These are phyloP conservation scores for Onychorhynchus coronatus DNA, from an alignment of 2,113 vertebrate species.

Conservation along the genomic window DNA sequence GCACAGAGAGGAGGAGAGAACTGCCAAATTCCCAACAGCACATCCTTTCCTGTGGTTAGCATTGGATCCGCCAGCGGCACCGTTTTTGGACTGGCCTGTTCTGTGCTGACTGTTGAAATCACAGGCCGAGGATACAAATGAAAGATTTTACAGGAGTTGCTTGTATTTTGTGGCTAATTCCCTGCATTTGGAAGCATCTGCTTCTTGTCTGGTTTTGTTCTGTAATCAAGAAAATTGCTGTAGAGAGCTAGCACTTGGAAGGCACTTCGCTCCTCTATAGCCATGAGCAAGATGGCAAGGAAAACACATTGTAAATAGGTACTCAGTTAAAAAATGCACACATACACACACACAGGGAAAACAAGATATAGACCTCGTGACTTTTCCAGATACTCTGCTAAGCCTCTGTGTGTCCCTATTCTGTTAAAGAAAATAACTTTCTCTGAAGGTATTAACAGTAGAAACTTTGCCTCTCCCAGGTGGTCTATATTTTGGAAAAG, in stretches of 20 bases:
- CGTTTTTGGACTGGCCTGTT: slow-evolving; percentile 37
- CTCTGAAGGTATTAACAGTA: neutral
- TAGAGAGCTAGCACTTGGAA: slow-evolving; percentile 51
- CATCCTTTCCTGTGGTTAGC: slow-evolving; percentile 67
- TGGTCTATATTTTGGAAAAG: slow-evolving; percentile 91
- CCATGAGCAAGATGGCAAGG: slow-evolving; percentile 50
- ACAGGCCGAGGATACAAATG: slow-evolving; percentile 47
- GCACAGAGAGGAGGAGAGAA: slow-evolving; percentile 6
- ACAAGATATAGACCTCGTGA: neutral
- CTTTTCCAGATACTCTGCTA: neutral
- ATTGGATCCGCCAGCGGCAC: slow-evolving; percentile 35
- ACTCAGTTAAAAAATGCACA: neutral
- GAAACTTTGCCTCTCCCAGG: slow-evolving; percentile 72
- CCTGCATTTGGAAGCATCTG: slow-evolving; percentile 56
- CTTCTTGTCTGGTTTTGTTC: slow-evolving; percentile 66
- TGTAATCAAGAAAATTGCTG: slow-evolving; percentile 64
- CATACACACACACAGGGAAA: neutral
- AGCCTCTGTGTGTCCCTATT: neutral
- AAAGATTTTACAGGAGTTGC: slow-evolving; percentile 63
- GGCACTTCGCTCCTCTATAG: slow-evolving; percentile 8
- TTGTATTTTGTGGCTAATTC: slow-evolving; percentile 63
- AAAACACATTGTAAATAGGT: slow-evolving; percentile 14
- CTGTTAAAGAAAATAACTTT: neutral
- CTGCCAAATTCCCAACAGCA: slow-evolving; percentile 62
- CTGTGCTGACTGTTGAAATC: slow-evolving; percentile 42